A percentile compares a stretch with the other conserved stretches of the same genome.
Conservation (phyloP, 2,888 invertebrate species). For the Oligia latruncula region DNA sequence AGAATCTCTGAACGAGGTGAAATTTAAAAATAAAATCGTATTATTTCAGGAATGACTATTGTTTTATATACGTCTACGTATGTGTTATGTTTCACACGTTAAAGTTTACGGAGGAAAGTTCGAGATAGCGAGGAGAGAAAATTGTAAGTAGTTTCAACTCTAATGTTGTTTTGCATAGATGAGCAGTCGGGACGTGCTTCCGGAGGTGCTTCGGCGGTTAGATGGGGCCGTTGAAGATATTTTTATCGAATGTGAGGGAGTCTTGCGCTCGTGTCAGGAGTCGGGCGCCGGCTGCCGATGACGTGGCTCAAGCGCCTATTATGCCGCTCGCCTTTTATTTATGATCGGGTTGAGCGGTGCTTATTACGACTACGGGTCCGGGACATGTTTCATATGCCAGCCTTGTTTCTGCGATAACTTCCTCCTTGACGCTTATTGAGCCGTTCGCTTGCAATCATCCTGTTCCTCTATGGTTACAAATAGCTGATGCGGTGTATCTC, state of each 20-base stretch:
- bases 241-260: slow-evolving; percentile 76
- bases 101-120: slow-evolving; percentile 70
- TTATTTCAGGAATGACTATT: slow-evolving; percentile 62
- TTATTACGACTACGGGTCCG: slow-evolving; percentile 83
- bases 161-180: slow-evolving; percentile 73
- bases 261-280: slow-evolving; percentile 70
- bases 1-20: slow-evolving; percentile 79
- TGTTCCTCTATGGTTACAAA: slow-evolving; percentile 61
- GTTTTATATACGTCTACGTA: slow-evolving; percentile 55
- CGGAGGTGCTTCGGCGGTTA: slow-evolving; percentile 59
- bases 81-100: slow-evolving; percentile 54
- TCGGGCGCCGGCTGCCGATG: slow-evolving; percentile 83
- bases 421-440: slow-evolving; percentile 79
- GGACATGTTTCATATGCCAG: slow-evolving; percentile 83
- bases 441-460: slow-evolving; percentile 74
- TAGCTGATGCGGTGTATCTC: slow-evolving; percentile 59
- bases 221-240: slow-evolving; percentile 71
- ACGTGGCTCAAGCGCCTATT: slow-evolving; percentile 82
- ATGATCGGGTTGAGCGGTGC: slow-evolving; percentile 85
- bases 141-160: slow-evolving; percentile 61
- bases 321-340: slow-evolving; percentile 86
- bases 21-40: slow-evolving; percentile 74
- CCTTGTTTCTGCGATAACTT: slow-evolving; percentile 77
- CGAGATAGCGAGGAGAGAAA: slow-evolving; percentile 51
- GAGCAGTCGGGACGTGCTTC: slow-evolving; percentile 57